These are phyloP conservation scores for Elgaria multicarinata DNA, from an alignment of 2,113 vertebrate genomes.

Conservation along the genomic window DNA sequence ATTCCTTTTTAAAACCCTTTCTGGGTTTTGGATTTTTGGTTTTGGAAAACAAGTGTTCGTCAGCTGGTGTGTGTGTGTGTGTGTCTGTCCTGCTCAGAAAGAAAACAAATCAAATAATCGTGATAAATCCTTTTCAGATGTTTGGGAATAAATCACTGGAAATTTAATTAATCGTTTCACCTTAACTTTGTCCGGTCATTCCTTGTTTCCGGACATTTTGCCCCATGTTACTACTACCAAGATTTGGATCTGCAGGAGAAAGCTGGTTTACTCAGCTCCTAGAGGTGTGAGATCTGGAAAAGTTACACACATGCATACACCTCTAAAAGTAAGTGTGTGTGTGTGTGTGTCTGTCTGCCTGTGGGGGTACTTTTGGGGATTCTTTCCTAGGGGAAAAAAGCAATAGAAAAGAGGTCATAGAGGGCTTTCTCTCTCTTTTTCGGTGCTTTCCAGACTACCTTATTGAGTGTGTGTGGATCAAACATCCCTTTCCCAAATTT, in stretches of 20 bases:
- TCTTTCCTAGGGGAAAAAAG: not conserved
- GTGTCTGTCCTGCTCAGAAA: not conserved
- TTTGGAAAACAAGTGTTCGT: not conserved
- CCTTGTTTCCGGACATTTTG: not conserved
- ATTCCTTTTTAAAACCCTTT: not conserved
- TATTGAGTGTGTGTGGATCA: too few species aligned
- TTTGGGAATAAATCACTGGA: slow-evolving; percentile 17
- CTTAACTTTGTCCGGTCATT: slow-evolving; percentile 5
- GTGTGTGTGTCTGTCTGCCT: too few species aligned
- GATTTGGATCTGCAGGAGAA: not conserved
- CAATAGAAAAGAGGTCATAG: not conserved
- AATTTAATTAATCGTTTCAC: not conserved
- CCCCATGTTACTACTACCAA: not conserved
- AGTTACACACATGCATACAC: not conserved
- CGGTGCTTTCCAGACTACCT: not conserved
- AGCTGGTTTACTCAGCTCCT: not conserved
- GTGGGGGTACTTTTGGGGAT: not conserved
- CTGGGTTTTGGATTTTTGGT: not conserved
- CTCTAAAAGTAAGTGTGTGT: not conserved
- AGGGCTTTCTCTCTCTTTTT: not conserved
- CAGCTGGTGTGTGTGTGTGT: not conserved
- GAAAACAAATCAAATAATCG: not conserved
- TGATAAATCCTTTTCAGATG: slow-evolving; percentile 20
- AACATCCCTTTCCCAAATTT: not conserved
- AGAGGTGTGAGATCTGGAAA: slow-evolving; percentile 3